These are phyloP conservation scores for Machimus rusticus DNA, from an alignment of 2,888 invertebrate genomes.

Conservation along the genomic window DNA sequence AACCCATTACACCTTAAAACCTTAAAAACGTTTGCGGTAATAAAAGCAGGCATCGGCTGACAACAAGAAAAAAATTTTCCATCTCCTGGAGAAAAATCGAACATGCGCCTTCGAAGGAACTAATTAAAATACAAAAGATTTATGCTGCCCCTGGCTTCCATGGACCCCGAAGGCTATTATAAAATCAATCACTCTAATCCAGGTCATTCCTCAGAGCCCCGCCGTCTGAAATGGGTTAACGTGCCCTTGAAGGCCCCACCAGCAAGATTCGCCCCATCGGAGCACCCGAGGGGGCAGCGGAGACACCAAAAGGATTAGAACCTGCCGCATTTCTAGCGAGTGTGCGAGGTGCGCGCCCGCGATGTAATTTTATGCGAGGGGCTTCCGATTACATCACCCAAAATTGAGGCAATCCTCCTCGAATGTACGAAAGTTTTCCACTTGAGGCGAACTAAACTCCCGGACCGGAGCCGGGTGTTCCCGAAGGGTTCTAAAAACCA, in stretches of 20 bases:
- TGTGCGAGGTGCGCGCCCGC: background rate
- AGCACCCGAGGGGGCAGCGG: background rate
- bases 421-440: background rate
- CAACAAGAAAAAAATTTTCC: background rate
- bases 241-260: background rate
- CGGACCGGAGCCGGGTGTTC: background rate
- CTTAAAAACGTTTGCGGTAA: background rate
- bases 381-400: background rate
- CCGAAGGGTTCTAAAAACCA: background rate
- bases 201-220: background rate
- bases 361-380: background rate
- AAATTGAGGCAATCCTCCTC: background rate
- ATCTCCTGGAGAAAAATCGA: background rate
- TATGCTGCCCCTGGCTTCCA: background rate
- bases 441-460: background rate
- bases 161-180: background rate
- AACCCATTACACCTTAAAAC: background rate
- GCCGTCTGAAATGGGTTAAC: slow-evolving; percentile 4
- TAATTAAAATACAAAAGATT: background rate
- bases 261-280: background rate
- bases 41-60: background rate
- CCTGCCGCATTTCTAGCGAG: background rate
- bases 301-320: background rate
- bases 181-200: slow-evolving; percentile 28
- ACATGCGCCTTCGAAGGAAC: background rate